Evolutionary conservation across 2,888 invertebrate species (phyloP).

Genomic region (Chouioia cunea): DNA sequence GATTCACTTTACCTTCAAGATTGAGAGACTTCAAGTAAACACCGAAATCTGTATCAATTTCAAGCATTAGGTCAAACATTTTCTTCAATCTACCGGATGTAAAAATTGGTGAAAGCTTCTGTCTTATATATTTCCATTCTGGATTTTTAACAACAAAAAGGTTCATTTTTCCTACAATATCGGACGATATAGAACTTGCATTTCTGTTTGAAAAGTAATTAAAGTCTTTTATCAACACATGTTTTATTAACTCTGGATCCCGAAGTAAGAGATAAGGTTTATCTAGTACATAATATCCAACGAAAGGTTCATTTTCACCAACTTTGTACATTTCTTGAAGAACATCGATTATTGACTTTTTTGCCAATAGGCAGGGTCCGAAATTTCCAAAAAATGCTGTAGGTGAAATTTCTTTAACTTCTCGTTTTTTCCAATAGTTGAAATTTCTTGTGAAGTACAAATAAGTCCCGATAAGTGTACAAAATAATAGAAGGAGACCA

Average conservation of each 20-base stretch:
- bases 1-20: slow-evolving; percentile 51
- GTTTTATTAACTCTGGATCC: slow-evolving; percentile 69
- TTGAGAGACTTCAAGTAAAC: slow-evolving; percentile 48
- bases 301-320: slow-evolving; percentile 59
- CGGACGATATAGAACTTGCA: slow-evolving; percentile 59
- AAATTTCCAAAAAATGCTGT: slow-evolving; percentile 68
- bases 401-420: slow-evolving; percentile 64
- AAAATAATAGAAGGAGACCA: slow-evolving; percentile 49
- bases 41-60: slow-evolving; percentile 53
- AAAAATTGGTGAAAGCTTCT: slow-evolving; percentile 69
- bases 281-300: slow-evolving; percentile 66
- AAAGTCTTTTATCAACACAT: slow-evolving; percentile 69
- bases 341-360: slow-evolving; percentile 60
- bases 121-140: slow-evolving; percentile 61
- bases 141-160: slow-evolving; percentile 68
- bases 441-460: slow-evolving; percentile 59
- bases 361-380: slow-evolving; percentile 57
- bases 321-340: slow-evolving; percentile 64
- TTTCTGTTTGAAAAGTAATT: slow-evolving; percentile 66
- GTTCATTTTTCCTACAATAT: slow-evolving; percentile 66
- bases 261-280: slow-evolving; percentile 68
- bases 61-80: slow-evolving; percentile 59
- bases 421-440: slow-evolving; percentile 64
- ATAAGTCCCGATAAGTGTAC: slow-evolving; percentile 49
- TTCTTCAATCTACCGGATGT: slow-evolving; percentile 62